These are phyloP conservation scores for Melipona bicolor DNA, from an alignment of 2,888 invertebrate genomes.

Conservation along the genomic window DNA sequence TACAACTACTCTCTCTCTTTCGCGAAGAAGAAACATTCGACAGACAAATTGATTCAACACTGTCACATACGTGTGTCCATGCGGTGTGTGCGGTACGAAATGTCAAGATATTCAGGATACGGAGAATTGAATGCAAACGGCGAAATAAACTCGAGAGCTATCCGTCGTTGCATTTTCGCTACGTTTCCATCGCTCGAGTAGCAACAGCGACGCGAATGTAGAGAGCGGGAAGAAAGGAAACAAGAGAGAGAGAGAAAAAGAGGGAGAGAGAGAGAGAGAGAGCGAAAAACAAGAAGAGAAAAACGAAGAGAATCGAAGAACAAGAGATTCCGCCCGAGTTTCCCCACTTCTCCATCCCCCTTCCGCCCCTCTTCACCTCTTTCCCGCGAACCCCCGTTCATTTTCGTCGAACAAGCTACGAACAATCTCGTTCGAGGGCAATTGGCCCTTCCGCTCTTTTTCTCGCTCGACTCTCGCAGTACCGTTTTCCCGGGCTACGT, in stretches of 20 bases:
- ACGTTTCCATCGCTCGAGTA: neutral
- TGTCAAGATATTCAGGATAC: neutral
- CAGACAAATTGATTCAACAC: neutral
- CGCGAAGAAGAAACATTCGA: neutral
- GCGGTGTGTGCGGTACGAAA: neutral
- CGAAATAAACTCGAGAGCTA: neutral
- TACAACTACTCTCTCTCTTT: no score
- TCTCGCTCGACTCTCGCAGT: conserved; percentile 38
- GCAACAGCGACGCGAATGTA: neutral
- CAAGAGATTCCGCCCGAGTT: conserved; percentile 24
- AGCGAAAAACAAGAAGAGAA: neutral
- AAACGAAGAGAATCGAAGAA: conserved; percentile 36
- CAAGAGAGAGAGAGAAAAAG: neutral
- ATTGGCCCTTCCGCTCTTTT: conserved; percentile 56
- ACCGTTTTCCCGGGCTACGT: conserved; percentile 41
- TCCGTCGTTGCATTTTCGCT: neutral
- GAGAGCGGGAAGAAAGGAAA: neutral
- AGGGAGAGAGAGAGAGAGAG: no score
- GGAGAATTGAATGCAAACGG: neutral
- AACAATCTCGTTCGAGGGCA: conserved; percentile 56
- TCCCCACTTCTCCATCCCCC: no score
- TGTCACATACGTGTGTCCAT: no score
- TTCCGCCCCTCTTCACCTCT: conserved; percentile 1
- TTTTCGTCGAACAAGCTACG: conserved; percentile 60
- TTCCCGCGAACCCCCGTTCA: conserved; percentile 21